Evolutionary conservation across 2,888 invertebrate genomes (phyloP), one percentile per base, ranked within the genome.

Genomic region (Syrista parreyssii): DNA sequence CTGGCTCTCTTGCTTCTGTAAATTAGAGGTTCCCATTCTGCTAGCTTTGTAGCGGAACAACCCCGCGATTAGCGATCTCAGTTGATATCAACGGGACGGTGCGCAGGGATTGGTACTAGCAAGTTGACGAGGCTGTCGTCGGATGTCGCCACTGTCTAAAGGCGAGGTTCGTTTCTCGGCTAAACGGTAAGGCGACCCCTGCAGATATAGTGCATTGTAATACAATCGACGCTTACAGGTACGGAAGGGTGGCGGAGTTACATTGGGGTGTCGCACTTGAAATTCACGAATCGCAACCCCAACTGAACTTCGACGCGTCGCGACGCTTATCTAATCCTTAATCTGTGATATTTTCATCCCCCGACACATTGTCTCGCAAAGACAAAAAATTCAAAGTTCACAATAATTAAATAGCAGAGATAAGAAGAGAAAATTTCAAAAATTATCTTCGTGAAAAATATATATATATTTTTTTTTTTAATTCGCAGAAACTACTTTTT

Each of bases 21-120:
- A 88, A 88, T 88, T 88, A 86, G 84, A 83, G 83, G 79, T 82
- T 85, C 83, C 83, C 84, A 80, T 84, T 80, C 81, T 74, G 75
- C 40, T 32, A 4, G 0, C 71, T 31, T 11, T 23, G 4, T 55
- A 9, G 9, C 12, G 36, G 15, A 40, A 40, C 40, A 1, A 40
- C 15, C 40, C 40, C 40, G 40, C 23, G 55, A 55, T 55, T 55
- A 55, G 23, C 55, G 6, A 23, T 9, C 55, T 23, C 55, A 23
- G 9, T 15, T 0, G 40, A 55, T 55, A 55, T 55, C 55, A 23
- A 55, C 23, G 55, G 55, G 9, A 23, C 55, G 9, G 2, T 9
- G 23, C 23, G 55, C 2, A 6, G 9, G 55, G 23, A 55, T 55
- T 23, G 23, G 23, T 55, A 15, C 23, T 2, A 9, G 55, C 55